Evolutionary conservation across 2,113 vertebrate species (phyloP), one percentile per base, ranked within the genome.

Genomic region (Salvelinus alpinus): DNA sequence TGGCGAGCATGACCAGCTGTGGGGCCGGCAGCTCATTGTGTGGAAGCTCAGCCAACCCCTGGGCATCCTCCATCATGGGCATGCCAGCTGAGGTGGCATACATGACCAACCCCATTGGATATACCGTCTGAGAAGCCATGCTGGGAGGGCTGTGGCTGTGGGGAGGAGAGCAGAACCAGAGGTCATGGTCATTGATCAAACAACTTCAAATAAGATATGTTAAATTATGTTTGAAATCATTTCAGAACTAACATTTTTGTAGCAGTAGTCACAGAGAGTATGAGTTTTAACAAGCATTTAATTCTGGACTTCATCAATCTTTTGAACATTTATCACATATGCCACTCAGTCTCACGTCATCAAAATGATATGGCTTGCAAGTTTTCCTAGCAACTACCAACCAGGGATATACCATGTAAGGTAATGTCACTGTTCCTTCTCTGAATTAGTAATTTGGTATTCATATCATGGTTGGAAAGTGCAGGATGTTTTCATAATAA

Each of bases 1-100:
- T 99, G 67, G 97, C 97, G 84, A 99, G 88, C 97, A 99, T 97
- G 73, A 99, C 97, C 62, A 99, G 95, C 91, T 98, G 97, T 27
- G 97, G 97, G 2, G 96, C 95, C 0, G 95, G 95, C 84, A 97
- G 89, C 60, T 95, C 94, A 7, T 94, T 94, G 79, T 93, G 93
- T 54, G 95, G 93, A 82, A 97, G 87, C 62, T 96, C 95, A 0
- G 93, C 91, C 8, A 96, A 90, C 75, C 93, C 94, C 48, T 94
- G 95, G 85, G 90, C 87, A 47, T 95, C 95, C 0, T 90, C 95
- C 57, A 91, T 81, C 84, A 96, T 64, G 0, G 94, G 86, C 77
- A 96, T 93, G 0, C 92, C 90, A 0, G 94, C 90, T 70, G 84
- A 88, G 27, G 90, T 80, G 0, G 92, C 88, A 76, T 96, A 98